These are phyloP conservation scores for Pipistrellus pipistrellus DNA, from an alignment of 2,797 vertebrate species.

Conservation along the genomic window DNA sequence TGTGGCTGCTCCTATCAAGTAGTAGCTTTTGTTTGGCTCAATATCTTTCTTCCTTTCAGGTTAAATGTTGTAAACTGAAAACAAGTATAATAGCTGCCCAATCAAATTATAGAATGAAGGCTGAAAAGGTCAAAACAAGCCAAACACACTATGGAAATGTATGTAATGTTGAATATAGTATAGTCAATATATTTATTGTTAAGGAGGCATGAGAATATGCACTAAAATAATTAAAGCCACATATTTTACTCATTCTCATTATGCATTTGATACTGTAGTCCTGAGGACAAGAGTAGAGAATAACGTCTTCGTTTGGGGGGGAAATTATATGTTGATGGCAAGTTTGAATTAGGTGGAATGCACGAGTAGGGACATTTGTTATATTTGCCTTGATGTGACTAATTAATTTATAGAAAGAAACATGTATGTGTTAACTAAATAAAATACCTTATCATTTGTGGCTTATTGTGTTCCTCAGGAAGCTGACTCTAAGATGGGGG, in stretches of 20 bases:
- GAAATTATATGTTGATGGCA: not conserved
- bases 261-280: not conserved
- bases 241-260: not conserved
- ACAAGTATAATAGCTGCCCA: slow-evolving; percentile 76
- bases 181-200: not conserved
- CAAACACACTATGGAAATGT: slow-evolving; percentile 80
- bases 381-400: not conserved
- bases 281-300: not conserved
- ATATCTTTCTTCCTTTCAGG: slow-evolving; percentile 77
- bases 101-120: slow-evolving; percentile 82
- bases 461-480: not conserved
- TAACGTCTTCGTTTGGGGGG: not conserved
- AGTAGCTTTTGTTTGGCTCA: slow-evolving; percentile 70
- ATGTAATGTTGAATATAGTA: slow-evolving; percentile 61
- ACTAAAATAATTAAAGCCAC: not conserved
- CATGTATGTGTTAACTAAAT: not conserved
- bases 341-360: not conserved
- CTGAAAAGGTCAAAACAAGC: slow-evolving; percentile 84
- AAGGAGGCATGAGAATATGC: not conserved
- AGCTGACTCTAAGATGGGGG: not conserved
- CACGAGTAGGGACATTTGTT: not conserved
- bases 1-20: not conserved
- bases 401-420: not conserved
- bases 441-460: not conserved
- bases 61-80: slow-evolving; percentile 83